Evolutionary conservation across 2,113 vertebrate genomes (phyloP).

Genomic region (Amazona vittata): DNA sequence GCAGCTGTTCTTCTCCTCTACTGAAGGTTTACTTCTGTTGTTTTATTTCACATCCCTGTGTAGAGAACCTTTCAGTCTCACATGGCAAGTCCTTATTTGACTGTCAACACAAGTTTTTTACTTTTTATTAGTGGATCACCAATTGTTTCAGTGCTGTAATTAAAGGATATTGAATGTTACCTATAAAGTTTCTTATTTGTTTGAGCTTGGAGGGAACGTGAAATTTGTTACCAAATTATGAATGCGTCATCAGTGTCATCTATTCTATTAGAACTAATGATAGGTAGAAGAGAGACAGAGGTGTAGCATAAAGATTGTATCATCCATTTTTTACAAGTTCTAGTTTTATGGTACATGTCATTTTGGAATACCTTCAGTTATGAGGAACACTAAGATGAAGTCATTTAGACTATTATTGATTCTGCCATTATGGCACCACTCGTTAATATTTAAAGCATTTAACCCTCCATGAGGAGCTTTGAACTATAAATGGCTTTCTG

Average conservation of each 20-base stretch:
- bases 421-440: slow-evolving; percentile 22
- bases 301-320: neutral
- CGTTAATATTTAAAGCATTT: slow-evolving; percentile 55
- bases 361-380: slow-evolving; percentile 31
- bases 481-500: slow-evolving; percentile 59
- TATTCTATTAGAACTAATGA: slow-evolving; percentile 52
- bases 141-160: neutral
- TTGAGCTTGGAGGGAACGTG: neutral
- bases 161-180: slow-evolving; percentile 20
- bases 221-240: neutral
- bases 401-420: slow-evolving; percentile 51
- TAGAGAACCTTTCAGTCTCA: neutral
- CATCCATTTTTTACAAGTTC: slow-evolving; percentile 31
- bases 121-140: neutral
- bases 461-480: slow-evolving; percentile 50
- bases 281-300: slow-evolving; percentile 10
- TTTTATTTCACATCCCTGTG: neutral
- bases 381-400: slow-evolving; percentile 17
- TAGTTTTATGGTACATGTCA: slow-evolving; percentile 6
- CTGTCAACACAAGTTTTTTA: neutral
- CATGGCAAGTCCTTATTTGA: neutral
- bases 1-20: neutral
- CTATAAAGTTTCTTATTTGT: slow-evolving; percentile 10
- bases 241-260: neutral
- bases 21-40: neutral